These are phyloP conservation scores for Mayetiola destructor DNA, from an alignment of 2,888 invertebrate genomes.

Conservation along the genomic window DNA sequence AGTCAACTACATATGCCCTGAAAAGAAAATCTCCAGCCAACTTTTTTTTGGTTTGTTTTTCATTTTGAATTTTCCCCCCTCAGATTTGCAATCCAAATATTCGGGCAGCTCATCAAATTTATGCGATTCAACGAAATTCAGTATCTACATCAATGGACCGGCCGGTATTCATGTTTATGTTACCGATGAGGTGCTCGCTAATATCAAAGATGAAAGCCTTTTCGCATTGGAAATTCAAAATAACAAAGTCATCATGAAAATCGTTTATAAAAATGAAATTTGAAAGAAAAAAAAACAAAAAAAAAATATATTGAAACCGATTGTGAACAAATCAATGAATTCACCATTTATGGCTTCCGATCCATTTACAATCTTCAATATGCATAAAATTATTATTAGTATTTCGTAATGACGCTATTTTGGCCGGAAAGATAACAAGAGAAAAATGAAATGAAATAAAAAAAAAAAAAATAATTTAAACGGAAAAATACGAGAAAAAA, in stretches of 20 bases:
- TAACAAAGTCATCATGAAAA: conserved; percentile 37
- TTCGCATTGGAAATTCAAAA: conserved; percentile 45
- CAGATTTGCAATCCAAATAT: conserved; percentile 33
- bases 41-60: conserved; percentile 21
- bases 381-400: too few relatives aligned
- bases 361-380: too few relatives aligned
- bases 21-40: background rate
- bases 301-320: too few relatives aligned
- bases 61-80: conserved; percentile 7
- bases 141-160: conserved; percentile 67
- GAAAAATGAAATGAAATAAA: background rate
- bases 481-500: too few relatives aligned
- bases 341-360: too few relatives aligned
- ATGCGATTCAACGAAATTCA: conserved; percentile 39
- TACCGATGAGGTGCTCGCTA: conserved; percentile 71
- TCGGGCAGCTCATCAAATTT: conserved; percentile 35
- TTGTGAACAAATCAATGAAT: too few relatives aligned
- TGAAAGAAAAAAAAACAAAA: background rate
- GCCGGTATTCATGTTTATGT: conserved; percentile 70
- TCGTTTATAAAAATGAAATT: conserved; percentile 27
- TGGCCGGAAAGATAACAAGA: background rate
- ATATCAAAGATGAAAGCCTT: conserved; percentile 65
- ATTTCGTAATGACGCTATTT: conserved; percentile 6
- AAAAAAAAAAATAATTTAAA: background rate
- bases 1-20: background rate